A percentile compares a stretch with the other conserved stretches of the same genome.
Evolutionary conservation across 2,797 vertebrate species (phyloP).

Genomic region (Phataginus tricuspis): DNA sequence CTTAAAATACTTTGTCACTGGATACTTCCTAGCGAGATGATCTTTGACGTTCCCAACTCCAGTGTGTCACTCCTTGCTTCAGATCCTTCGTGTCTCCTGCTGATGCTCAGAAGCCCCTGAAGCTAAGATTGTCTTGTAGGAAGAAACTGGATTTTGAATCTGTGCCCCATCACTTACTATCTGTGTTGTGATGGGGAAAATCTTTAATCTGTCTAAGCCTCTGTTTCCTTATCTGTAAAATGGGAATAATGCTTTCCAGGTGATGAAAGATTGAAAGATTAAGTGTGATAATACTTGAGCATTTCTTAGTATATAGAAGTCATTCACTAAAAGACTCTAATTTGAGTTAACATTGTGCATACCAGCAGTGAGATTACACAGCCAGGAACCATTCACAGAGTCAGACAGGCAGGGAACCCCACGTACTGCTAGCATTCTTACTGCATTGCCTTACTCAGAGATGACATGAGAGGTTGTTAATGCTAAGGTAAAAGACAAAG

Average conservation of each 20-base stretch:
- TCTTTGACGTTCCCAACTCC: background rate
- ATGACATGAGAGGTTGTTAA: background rate
- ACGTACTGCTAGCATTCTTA: background rate
- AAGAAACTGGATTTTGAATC: background rate
- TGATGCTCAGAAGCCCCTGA: background rate
- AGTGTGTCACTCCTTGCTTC: background rate
- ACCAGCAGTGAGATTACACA: background rate
- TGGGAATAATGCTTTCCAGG: background rate
- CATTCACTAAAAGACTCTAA: background rate
- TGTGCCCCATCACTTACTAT: background rate
- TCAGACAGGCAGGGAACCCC: background rate
- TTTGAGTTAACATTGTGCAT: background rate
- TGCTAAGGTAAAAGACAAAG: background rate
- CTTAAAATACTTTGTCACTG: background rate
- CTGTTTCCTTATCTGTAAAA: background rate
- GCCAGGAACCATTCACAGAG: background rate
- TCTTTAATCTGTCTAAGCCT: background rate
- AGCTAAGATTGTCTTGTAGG: background rate
- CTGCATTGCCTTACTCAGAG: background rate
- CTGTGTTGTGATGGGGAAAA: background rate
- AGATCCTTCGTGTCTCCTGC: background rate
- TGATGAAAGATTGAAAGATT: background rate
- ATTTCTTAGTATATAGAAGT: background rate
- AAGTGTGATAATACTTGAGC: background rate
- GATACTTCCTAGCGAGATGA: background rate